A percentile compares a stretch with the other conserved stretches of the same genome.
phyloP scores from a whole-genome alignment of 1,140 invertebrate species.

The Camponotus vicinus region DNA sequence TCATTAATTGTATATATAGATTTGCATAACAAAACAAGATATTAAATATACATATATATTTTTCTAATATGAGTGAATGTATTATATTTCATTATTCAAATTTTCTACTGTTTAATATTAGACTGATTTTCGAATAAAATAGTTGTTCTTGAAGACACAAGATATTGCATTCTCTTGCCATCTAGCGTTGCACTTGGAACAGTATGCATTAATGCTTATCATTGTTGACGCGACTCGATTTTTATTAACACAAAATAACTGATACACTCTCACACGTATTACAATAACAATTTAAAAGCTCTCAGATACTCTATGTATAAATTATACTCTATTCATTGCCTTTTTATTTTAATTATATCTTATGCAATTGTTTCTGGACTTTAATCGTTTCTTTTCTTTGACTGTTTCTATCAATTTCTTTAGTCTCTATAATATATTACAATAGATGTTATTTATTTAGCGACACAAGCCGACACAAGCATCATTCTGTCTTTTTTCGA shows the following conservation, averaged over 20 bases:
- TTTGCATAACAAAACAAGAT: too few species aligned
- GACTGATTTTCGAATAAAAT: neutral
- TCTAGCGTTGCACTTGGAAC: neutral
- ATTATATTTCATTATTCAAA: too few species aligned
- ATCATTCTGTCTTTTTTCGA: too few species aligned
- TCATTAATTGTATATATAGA: neutral
- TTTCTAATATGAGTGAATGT: too few species aligned
- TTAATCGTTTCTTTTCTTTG: too few species aligned
- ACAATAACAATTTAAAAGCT: neutral
- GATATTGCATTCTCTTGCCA: constrained; percentile 29
- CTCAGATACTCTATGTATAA: neutral
- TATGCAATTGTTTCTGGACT: too few species aligned
- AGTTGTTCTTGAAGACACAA: neutral
- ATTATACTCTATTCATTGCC: neutral
- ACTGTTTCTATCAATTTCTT: too few species aligned
- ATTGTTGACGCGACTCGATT: neutral
- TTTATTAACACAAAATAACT: neutral
- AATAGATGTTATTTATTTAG: too few species aligned
- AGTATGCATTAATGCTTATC: neutral
- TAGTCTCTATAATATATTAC: too few species aligned
- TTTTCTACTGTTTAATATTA: too few species aligned
- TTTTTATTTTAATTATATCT: neutral
- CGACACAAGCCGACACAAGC: too few species aligned
- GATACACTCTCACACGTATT: neutral
- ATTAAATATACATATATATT: too few species aligned